Evolutionary conservation across 92 coral and sea anemone genomes (phyloP).

Genomic region (Heteractis magnifica): DNA sequence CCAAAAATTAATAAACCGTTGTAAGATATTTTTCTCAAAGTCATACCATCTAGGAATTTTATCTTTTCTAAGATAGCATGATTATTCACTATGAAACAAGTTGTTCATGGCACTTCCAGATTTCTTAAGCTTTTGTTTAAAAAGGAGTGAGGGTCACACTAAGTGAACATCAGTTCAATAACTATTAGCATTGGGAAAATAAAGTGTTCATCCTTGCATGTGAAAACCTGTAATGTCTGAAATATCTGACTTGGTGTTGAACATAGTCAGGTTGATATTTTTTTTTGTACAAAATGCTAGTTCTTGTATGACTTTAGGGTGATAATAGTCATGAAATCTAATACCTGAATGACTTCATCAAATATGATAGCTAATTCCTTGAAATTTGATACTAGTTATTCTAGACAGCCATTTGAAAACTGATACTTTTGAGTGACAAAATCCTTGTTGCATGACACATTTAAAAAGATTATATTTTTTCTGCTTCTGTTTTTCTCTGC

Average conservation of each 20-base stretch:
- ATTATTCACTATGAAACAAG: neutral
- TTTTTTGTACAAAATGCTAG: neutral
- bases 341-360: conserved; percentile 14
- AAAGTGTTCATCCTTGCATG: neutral
- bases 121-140: no score
- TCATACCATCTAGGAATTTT: no score
- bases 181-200: neutral
- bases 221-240: neutral
- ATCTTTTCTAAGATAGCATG: no score
- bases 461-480: neutral
- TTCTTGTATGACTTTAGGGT: neutral
- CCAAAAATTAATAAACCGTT: neutral
- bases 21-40: neutral
- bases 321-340: conserved; percentile 21
- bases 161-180: neutral
- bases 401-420: neutral
- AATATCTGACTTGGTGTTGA: neutral
- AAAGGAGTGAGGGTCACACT: neutral
- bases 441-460: conserved; percentile 14
- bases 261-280: neutral
- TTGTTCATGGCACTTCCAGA: neutral
- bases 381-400: conserved; percentile 18
- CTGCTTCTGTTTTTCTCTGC: conserved; percentile 27
- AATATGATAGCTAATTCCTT: conserved; percentile 15
- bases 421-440: conserved; percentile 12